Base-by-base conservation (phyloP, 2,113 vertebrate genomes). In the Podarcis raffonei region DNA sequence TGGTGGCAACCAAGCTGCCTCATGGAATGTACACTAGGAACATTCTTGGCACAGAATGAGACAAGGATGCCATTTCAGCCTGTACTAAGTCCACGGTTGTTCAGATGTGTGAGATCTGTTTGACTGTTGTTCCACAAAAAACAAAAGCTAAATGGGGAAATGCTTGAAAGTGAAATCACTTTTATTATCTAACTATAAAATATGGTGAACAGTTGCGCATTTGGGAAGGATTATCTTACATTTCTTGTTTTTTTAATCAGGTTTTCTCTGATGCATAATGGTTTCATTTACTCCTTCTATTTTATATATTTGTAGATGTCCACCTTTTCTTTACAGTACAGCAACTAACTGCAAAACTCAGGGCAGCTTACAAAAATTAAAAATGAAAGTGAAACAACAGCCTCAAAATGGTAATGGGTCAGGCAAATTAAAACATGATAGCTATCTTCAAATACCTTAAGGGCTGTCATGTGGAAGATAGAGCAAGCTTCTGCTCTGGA, bases 21-120 rank as follows among this genome's bases (percentile, higher is more conserved):
- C 71, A 66, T 42, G 81, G 86, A 65, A 1, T 48, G 84, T 87
- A 80, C 9, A 59, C 30, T 1, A 87, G 91, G 80, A 87, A 72
- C 3, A 0, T 1, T 84, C 79, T 91, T 92, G 90, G 79, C 53
- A 81, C 85, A 77, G 81, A 91, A 42, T 90, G 88, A 66, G 0
- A 3, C 32, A 62, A 59, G 32, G 53, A 37, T 82, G 86, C 66
- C 32, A 9, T 7, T 35, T 25, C 0, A 3, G 12, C 32, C 74
- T 86, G 0, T 0, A 7, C 62, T 79, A 27, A 81, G 20, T 68
- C 32, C 69, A 2, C 1, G n/a, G 42, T 72, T 81, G 68, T 71
- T 89, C 23, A 30, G 84, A 82, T 87, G 30, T 62, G 57, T 23
- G 32, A 72, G 20, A 71, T 84, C 90, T 88, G 59, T 90, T 92